Conservation (phyloP, 2,888 invertebrate genomes). For the Agrotis clavis region DNA sequence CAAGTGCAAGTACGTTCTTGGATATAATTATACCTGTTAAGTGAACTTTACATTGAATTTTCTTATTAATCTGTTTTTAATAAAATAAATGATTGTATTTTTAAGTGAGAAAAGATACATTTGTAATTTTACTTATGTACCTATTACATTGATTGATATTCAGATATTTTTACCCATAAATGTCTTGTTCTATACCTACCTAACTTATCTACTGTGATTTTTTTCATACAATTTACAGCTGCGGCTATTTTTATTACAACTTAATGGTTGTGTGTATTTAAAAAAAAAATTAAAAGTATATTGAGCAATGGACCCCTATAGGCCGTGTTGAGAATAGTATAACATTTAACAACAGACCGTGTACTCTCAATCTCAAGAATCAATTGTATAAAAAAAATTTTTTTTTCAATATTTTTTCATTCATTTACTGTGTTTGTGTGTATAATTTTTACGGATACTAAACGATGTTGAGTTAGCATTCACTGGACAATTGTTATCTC, state of each 20-base stretch:
- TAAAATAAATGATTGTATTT: conserved; percentile 16
- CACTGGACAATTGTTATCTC: background rate
- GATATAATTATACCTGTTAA: conserved; percentile 53
- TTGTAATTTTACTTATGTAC: conserved; percentile 13
- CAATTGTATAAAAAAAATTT: too few relatives aligned
- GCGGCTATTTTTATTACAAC: conserved; percentile 20
- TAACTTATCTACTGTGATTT: conserved; percentile 8
- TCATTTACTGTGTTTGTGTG: background rate
- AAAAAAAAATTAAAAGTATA: conserved; percentile 5
- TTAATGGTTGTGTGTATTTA: conserved; percentile 21
- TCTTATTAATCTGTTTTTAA: conserved; percentile 60
- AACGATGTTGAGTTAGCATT: conserved; percentile 1
- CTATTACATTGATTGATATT: conserved; percentile 35
- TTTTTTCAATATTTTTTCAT: too few relatives aligned
- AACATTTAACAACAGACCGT: too few relatives aligned
- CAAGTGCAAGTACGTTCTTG: conserved; percentile 49
- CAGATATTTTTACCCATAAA: conserved; percentile 3
- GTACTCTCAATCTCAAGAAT: too few relatives aligned
- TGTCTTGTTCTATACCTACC: conserved; percentile 13
- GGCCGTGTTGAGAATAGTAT: too few relatives aligned
- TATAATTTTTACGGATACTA: background rate
- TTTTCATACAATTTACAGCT: conserved; percentile 17
- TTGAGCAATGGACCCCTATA: background rate
- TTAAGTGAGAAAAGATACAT: conserved; percentile 18
- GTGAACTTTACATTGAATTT: conserved; percentile 66